Conservation (phyloP, 30 jellyfish, hydroid and myxozoan genomes). For the Clytia hemisphaerica region DNA sequence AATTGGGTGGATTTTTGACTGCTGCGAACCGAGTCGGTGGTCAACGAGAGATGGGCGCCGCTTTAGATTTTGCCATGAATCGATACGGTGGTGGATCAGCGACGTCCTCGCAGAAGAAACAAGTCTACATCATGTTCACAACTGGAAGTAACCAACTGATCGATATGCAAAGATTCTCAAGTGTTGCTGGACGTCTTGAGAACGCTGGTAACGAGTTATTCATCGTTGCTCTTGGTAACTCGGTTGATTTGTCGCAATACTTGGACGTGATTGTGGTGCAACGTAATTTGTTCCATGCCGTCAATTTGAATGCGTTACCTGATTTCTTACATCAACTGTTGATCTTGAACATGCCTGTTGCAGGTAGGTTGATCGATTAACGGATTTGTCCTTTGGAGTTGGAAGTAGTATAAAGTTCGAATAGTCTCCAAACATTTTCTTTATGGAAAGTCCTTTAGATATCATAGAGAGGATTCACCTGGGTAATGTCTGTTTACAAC, state of each 20-base stretch:
- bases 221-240: constrained; percentile 37
- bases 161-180: not conserved
- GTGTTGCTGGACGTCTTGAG: not conserved
- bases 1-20: not conserved
- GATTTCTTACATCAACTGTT: constrained; percentile 16
- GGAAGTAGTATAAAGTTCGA: too few relatives aligned
- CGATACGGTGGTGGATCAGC: not conserved
- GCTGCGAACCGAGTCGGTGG: constrained; percentile 30
- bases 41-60: constrained; percentile 23
- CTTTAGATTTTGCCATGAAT: constrained; percentile 10
- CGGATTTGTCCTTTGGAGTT: too few relatives aligned
- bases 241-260: not conserved
- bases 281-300: not conserved
- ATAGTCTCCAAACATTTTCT: too few relatives aligned
- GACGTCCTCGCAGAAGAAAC: constrained; percentile 11
- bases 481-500: too few relatives aligned
- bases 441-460: too few relatives aligned
- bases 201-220: constrained; percentile 22
- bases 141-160: constrained; percentile 3
- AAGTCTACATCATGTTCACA: constrained; percentile 26
- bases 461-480: too few relatives aligned
- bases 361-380: not conserved
- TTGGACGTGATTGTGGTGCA: not conserved
- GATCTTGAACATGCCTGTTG: constrained; percentile 8
- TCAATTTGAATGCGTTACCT: constrained; percentile 14